Evolutionary conservation across 2,888 invertebrate species (phyloP).

Genomic region (Lamproptera curius): DNA sequence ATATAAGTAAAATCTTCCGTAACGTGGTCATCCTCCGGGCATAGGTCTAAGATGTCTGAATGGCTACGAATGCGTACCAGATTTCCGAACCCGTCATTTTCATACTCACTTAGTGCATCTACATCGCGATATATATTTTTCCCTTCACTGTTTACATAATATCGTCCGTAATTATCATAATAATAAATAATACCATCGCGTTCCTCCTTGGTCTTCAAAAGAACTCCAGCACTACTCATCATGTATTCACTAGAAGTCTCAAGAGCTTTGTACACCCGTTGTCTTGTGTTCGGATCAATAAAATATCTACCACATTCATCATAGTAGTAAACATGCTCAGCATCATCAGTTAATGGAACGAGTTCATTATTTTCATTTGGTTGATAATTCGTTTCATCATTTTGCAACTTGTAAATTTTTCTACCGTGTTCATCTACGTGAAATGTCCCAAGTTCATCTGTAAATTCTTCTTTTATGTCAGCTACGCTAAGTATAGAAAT

Average conservation of each 20-base stretch:
- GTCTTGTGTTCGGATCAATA: constrained; percentile 47
- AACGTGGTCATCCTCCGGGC: constrained; percentile 58
- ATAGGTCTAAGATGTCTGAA: constrained; percentile 51
- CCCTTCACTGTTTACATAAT: constrained; percentile 57
- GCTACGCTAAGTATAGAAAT: constrained; percentile 63
- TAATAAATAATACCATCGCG: constrained; percentile 54
- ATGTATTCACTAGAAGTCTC: constrained; percentile 62
- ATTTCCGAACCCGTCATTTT: constrained; percentile 69
- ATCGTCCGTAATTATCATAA: constrained; percentile 66
- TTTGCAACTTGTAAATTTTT: constrained; percentile 58
- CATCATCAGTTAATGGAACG: constrained; percentile 57
- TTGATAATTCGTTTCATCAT: constrained; percentile 52
- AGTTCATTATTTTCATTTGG: constrained; percentile 56
- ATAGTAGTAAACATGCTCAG: constrained; percentile 55
- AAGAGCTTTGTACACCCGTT: constrained; percentile 62
- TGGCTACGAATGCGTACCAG: constrained; percentile 64
- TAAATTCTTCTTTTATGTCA: constrained; percentile 58
- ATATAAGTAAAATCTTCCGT: constrained; percentile 67
- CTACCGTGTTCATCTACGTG: constrained; percentile 58
- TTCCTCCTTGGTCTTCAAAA: constrained; percentile 60
- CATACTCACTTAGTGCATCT: constrained; percentile 62
- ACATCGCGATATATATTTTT: constrained; percentile 62
- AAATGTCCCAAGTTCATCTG: constrained; percentile 59
- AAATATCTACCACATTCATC: constrained; percentile 69
- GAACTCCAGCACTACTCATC: constrained; percentile 58